Conservation (phyloP, 2,797 vertebrate genomes). For the Parauchenoglanis ngamensis region DNA sequence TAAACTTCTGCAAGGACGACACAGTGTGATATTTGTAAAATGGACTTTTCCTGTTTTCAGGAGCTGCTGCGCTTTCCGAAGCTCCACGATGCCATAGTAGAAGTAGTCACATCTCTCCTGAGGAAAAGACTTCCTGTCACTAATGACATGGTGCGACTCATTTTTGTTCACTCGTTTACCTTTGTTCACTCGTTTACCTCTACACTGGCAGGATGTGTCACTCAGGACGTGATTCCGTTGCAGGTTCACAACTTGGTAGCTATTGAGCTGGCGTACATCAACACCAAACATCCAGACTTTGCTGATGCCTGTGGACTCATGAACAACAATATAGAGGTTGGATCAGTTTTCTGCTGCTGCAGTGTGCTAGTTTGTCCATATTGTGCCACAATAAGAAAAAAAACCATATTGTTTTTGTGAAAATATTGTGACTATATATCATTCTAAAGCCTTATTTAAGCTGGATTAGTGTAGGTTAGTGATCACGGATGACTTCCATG, state of each 20-base stretch:
- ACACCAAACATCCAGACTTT: conserved; percentile 98
- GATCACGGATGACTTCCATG: background rate
- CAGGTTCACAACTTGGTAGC: conserved; percentile 98
- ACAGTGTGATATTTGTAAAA: background rate
- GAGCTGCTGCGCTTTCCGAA: conserved; percentile 97
- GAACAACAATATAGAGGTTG: conserved; percentile 98
- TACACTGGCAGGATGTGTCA: background rate
- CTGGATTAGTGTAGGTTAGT: background rate
- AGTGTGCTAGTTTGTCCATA: background rate
- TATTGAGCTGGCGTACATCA: conserved; percentile 97
- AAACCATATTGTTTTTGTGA: background rate
- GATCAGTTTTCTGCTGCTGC: background rate
- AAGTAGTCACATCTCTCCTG: conserved; percentile 95
- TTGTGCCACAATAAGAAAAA: background rate
- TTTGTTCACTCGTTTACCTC: background rate
- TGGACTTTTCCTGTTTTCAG: conserved; percentile 66
- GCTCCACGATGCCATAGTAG: conserved; percentile 96
- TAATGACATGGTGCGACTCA: conserved; percentile 90
- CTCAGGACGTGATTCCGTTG: background rate
- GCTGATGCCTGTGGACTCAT: conserved; percentile 96
- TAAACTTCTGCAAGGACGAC: background rate
- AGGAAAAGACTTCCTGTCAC: conserved; percentile 94
- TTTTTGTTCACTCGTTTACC: background rate
- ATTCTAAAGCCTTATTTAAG: background rate
- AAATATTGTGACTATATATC: background rate